Evolutionary conservation across 2,113 vertebrate species (phyloP).

Genomic region (Oreochromis aureus): DNA sequence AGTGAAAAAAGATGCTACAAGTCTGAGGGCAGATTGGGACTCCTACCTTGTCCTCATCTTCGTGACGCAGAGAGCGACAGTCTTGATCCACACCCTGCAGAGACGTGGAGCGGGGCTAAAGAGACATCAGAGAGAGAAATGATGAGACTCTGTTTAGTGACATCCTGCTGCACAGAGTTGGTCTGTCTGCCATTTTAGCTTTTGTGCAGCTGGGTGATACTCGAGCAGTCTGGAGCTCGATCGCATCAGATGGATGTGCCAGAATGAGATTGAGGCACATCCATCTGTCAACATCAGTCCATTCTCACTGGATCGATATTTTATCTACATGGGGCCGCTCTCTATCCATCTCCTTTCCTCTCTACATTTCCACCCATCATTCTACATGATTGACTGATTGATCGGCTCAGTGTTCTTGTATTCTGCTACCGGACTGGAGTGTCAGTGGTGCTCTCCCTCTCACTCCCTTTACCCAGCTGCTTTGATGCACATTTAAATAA

Average conservation of each 20-base stretch:
- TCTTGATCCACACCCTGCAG: constrained; percentile 58
- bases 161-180: neutral
- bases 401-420: neutral
- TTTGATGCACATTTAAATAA: neutral
- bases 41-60: constrained; percentile 64
- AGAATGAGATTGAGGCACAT: constrained; percentile 7
- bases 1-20: neutral
- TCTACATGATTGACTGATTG: constrained; percentile 38
- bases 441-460: neutral
- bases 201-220: neutral
- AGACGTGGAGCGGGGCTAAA: constrained; percentile 61
- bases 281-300: constrained; percentile 48
- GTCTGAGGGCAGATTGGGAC: neutral
- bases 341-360: constrained; percentile 32
- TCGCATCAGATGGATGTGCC: neutral
- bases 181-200: neutral
- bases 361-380: constrained; percentile 29
- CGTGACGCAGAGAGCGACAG: constrained; percentile 7
- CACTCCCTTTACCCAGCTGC: neutral
- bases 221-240: neutral
- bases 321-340: constrained; percentile 37
- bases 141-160: neutral
- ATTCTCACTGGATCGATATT: constrained; percentile 43
- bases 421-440: neutral
- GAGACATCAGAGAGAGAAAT: neutral